Evolutionary conservation across 1,140 invertebrate genomes (phyloP).

Genomic region (Pogonomyrmex californicus): DNA sequence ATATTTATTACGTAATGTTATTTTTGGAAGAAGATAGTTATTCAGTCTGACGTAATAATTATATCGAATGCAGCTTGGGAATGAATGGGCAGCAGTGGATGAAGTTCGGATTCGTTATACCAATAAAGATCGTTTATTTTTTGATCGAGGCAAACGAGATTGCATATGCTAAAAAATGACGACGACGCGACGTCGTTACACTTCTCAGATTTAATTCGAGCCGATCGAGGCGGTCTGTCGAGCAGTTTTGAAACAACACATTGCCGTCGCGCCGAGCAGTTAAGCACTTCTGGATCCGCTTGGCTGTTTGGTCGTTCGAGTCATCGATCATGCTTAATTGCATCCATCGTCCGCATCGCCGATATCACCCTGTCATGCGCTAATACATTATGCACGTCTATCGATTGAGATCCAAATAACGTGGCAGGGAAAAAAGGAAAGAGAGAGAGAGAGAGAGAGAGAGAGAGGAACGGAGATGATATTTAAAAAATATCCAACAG

Average conservation of each 20-base stretch:
- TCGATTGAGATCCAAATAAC: constrained; percentile 30
- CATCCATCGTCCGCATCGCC: constrained; percentile 51
- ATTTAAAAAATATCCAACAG: constrained; percentile 27
- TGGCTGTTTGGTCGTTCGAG: constrained; percentile 36
- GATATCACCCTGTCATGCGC: constrained; percentile 55
- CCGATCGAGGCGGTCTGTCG: constrained; percentile 41
- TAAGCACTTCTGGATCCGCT: constrained; percentile 61
- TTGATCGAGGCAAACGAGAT: constrained; percentile 27
- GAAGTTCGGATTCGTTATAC: constrained; percentile 22
- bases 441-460: neutral
- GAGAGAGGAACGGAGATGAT: no score
- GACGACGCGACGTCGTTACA: constrained; percentile 18
- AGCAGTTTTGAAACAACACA: constrained; percentile 54
- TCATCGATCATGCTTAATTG: constrained; percentile 67
- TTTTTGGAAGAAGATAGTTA: neutral
- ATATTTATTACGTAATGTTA: neutral
- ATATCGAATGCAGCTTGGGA: neutral
- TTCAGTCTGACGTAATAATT: constrained; percentile 13
- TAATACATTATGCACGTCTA: constrained; percentile 45
- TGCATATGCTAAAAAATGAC: constrained; percentile 28
- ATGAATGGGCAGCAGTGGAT: neutral
- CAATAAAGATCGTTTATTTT: constrained; percentile 51
- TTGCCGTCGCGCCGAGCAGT: constrained; percentile 41
- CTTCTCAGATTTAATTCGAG: constrained; percentile 57
- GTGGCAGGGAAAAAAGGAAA: neutral